A percentile compares a stretch with the other conserved stretches of the same genome.
Evolutionary conservation across 2,888 invertebrate genomes (phyloP).

Genomic region (Harmothoe impar): DNA sequence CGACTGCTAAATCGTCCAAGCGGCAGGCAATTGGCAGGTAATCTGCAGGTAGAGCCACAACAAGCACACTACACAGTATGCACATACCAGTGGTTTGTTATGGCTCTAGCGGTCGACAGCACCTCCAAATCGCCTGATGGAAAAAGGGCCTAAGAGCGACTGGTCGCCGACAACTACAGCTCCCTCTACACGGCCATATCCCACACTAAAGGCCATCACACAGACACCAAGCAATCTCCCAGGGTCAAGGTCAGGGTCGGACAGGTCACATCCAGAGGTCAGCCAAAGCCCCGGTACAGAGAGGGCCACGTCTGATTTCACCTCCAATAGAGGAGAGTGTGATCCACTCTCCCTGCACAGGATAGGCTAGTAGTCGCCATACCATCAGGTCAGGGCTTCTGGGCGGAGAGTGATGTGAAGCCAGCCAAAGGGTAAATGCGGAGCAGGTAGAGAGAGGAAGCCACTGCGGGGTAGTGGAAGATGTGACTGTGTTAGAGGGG

Average conservation of each 20-base stretch:
- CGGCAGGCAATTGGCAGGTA: no score
- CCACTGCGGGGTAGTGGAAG: no score
- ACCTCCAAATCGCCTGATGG: no score
- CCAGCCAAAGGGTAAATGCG: not conserved
- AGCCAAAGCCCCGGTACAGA: not conserved
- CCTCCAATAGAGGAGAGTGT: not conserved
- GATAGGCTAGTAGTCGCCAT: not conserved
- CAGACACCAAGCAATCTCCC: not conserved
- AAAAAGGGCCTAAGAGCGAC: no score
- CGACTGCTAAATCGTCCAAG: no score
- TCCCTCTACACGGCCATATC: not conserved
- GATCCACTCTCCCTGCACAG: not conserved
- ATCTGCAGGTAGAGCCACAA: no score
- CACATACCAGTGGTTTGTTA: no score
- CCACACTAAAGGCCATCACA: not conserved
- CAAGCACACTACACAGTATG: no score
- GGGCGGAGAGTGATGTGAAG: not conserved
- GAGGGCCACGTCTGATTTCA: conserved; percentile 25
- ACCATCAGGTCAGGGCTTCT: not conserved
- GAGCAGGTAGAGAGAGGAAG: not conserved
- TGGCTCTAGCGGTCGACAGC: no score
- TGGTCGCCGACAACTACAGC: not conserved
- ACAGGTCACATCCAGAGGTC: not conserved
- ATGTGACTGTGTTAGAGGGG: not conserved
- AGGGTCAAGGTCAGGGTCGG: not conserved